phyloP scores from a whole-genome alignment of 2,797 vertebrate species.

The Galagoides demidoff region DNA sequence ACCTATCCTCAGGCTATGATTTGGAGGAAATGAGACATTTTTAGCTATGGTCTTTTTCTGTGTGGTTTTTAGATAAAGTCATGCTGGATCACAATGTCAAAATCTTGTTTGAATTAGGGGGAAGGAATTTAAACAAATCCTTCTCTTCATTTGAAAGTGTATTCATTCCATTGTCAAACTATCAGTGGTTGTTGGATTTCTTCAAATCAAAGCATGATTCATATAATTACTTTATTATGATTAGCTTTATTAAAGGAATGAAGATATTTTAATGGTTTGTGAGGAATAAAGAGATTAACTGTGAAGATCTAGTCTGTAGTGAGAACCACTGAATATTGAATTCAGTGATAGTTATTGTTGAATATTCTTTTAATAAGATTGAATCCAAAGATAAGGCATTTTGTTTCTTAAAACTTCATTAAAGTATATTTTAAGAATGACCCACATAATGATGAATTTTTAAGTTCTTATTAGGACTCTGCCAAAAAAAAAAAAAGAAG shows the following conservation, averaged over 20 bases:
- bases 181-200: constrained; percentile 74
- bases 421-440: constrained; percentile 76
- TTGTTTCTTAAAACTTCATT: constrained; percentile 70
- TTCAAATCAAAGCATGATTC: constrained; percentile 82
- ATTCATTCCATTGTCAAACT: constrained; percentile 78
- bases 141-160: constrained; percentile 72
- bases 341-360: constrained; percentile 75
- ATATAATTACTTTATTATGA: constrained; percentile 83
- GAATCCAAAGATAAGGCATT: constrained; percentile 74
- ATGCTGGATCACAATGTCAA: constrained; percentile 18
- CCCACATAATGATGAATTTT: constrained; percentile 68
- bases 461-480: constrained; percentile 56
- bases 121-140: constrained; percentile 62
- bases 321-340: constrained; percentile 61
- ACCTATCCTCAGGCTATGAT: rapidly evolving
- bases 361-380: constrained; percentile 62
- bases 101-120: constrained; percentile 64
- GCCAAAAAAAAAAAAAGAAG: neutral
- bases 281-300: constrained; percentile 75
- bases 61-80: neutral
- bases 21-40: neutral
- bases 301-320: constrained; percentile 63
- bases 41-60: neutral
- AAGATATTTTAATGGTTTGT: constrained; percentile 79
- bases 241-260: constrained; percentile 81